Base-by-base conservation (phyloP, 1,140 invertebrate genomes). In the Saccostrea echinata region DNA sequence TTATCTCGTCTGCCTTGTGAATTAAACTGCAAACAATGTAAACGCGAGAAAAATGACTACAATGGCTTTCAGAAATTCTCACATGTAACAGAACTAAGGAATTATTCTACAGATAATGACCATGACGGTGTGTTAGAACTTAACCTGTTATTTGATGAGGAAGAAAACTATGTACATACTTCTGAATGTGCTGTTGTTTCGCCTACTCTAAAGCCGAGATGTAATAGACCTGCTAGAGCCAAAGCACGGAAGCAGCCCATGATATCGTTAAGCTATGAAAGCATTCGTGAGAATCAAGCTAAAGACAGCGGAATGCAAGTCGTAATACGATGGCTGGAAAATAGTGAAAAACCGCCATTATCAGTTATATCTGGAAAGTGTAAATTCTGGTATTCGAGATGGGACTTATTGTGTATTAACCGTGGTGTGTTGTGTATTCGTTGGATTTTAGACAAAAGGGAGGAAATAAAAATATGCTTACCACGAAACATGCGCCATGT, bases 1-100 rank as follows among this genome's bases (percentile, higher is more conserved):
- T 87, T 53, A 89, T 86, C 55, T 18, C 27, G 71, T 61, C 82
- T 0, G 1, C 51, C 3, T 88, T 82, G 53, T 27, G 76, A 27
- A 24, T 76, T 16, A 85, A 88, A 61, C 57, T 91, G 53, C 84
- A 85, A 21, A 86, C 85, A 35, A 87, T 87, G 24, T 89, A 88
- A 83, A 43, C 83, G 52, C 84, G 84, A 33, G 30, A 68, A 83
- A 51, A 88, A 2, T 18, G 24, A 53, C 57, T 35, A 18, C 68
- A 84, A 1, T 76, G 43, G 3, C 35, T 85, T 35, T 68, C 35
- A 16, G 33, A 51, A 12, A 64, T 84, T 53, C 16, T 24, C 18
- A 86, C 27, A 43, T 43, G 33, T 51, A 8, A 21, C 13, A 24
- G 80, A 82, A 43, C n/a, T 82, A 82, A 82, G 80, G 33, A 82